A percentile compares a stretch with the other conserved stretches of the same genome.
phyloP scores from a whole-genome alignment of 2,888 invertebrate genomes.

The Ethmia dodecea region DNA sequence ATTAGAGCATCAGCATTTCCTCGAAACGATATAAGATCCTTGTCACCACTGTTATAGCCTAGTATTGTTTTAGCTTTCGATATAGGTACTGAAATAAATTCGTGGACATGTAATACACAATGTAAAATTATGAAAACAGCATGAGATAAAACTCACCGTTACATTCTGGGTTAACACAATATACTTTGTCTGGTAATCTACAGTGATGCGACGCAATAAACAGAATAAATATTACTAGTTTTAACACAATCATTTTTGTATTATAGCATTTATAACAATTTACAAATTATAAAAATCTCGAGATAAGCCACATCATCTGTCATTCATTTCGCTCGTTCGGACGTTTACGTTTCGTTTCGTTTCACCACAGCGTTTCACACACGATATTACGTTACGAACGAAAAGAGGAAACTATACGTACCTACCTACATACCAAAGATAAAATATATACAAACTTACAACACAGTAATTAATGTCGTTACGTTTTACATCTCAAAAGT shows the following conservation, averaged over 20 bases:
- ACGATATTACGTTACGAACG: too few relatives aligned
- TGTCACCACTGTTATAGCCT: conserved; percentile 73
- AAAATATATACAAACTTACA: conserved; percentile 14
- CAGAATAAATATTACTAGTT: conserved; percentile 57
- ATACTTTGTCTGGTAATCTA: conserved; percentile 81
- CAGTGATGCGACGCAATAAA: conserved; percentile 49
- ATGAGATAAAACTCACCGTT: conserved; percentile 71
- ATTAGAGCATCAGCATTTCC: conserved; percentile 77
- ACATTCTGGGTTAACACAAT: conserved; percentile 84
- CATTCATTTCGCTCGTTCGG: conserved; percentile 42
- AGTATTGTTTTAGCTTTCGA: conserved; percentile 79
- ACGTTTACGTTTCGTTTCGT: conserved; percentile 29
- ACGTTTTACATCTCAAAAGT: conserved; percentile 5
- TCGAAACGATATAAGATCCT: conserved; percentile 79
- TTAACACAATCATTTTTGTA: conserved; percentile 66
- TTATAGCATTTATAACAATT: conserved; percentile 44
- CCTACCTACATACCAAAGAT: too few relatives aligned
- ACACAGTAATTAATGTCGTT: conserved; percentile 29
- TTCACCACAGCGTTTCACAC: too few relatives aligned
- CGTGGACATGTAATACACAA: conserved; percentile 11
- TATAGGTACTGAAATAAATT: conserved; percentile 72
- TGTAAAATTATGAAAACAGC: conserved; percentile 32
- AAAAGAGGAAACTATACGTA: too few relatives aligned
- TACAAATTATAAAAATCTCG: conserved; percentile 46
- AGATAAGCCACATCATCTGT: conserved; percentile 75